Conservation (phyloP, 2,888 invertebrate species). For the Ophion ellenae region DNA sequence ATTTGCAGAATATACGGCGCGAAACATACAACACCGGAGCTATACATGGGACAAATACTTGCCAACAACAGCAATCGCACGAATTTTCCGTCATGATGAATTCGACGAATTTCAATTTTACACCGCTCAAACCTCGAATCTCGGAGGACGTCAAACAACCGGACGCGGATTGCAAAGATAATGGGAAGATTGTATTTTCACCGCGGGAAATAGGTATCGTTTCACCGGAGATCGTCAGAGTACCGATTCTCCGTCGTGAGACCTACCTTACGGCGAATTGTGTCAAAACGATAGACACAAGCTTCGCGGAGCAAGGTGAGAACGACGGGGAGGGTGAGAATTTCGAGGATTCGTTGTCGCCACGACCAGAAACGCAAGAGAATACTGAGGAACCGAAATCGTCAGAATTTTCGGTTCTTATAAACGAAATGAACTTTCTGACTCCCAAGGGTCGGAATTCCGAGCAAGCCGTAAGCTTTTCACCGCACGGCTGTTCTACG, state of each 20-base stretch:
- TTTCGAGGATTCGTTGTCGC: conserved; percentile 73
- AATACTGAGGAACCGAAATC: conserved; percentile 1
- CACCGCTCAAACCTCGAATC: conserved; percentile 43
- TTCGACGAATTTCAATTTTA: conserved; percentile 64
- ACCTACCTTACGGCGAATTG: conserved; percentile 71
- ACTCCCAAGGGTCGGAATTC: conserved; percentile 67
- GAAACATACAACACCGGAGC: conserved; percentile 71
- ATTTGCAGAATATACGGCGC: conserved; percentile 66
- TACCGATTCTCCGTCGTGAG: conserved; percentile 71
- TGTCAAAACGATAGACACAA: conserved; percentile 20
- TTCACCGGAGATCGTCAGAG: conserved; percentile 46
- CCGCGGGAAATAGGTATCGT: conserved; percentile 41
- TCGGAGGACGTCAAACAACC: not conserved
- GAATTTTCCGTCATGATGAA: conserved; percentile 64
- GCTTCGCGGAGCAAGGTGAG: not conserved
- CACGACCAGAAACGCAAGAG: conserved; percentile 38
- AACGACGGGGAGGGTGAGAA: conserved; percentile 60
- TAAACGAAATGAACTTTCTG: conserved; percentile 75
- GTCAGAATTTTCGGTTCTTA: conserved; percentile 75
- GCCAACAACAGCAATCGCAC: conserved; percentile 12
- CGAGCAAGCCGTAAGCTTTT: conserved; percentile 58
- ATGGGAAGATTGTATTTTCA: conserved; percentile 44
- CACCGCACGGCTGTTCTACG: conserved; percentile 71
- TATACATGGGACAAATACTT: not conserved
- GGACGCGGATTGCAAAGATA: not conserved